Percentiles rank a stretch among this genome's conserved stretches.
Conservation (phyloP, 2,797 vertebrate genomes). For the Bradypodion pumilum region DNA sequence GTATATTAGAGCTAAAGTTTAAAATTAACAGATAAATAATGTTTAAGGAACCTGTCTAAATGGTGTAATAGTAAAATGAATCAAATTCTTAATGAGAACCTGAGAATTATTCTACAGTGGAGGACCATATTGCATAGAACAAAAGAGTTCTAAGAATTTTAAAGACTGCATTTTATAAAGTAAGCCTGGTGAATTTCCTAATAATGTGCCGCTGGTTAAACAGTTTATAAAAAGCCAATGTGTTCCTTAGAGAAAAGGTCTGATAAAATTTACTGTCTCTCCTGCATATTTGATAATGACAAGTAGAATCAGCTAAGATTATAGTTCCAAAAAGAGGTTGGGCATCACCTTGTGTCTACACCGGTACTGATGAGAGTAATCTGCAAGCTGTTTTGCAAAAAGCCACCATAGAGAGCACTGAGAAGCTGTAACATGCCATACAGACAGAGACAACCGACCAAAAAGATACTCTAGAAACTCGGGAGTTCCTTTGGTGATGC, state of each 20-base stretch:
- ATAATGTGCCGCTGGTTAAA: no score
- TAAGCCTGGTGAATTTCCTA: slow-evolving; percentile 60
- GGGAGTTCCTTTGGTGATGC: neutral
- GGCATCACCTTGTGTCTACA: no score
- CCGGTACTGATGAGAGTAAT: no score
- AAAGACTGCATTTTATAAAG: slow-evolving; percentile 46
- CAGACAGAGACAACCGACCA: neutral
- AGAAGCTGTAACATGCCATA: neutral
- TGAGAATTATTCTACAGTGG: slow-evolving; percentile 57
- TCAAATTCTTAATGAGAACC: slow-evolving; percentile 61
- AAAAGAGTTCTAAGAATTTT: slow-evolving; percentile 53
- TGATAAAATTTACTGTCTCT: neutral
- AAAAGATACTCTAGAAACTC: neutral
- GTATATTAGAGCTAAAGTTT: slow-evolving; percentile 47
- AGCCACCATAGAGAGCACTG: neutral
- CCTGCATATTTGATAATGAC: no score
- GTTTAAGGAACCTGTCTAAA: slow-evolving; percentile 63
- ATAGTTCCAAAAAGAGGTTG: no score
- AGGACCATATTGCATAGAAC: slow-evolving; percentile 47
- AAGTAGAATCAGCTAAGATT: no score
- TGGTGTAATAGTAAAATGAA: slow-evolving; percentile 65
- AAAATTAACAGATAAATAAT: slow-evolving; percentile 67
- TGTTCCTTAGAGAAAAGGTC: neutral
- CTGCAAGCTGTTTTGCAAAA: no score
- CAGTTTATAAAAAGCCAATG: no score